Base-by-base conservation (phyloP, 2,797 vertebrate species). In the Mus minutoides region DNA sequence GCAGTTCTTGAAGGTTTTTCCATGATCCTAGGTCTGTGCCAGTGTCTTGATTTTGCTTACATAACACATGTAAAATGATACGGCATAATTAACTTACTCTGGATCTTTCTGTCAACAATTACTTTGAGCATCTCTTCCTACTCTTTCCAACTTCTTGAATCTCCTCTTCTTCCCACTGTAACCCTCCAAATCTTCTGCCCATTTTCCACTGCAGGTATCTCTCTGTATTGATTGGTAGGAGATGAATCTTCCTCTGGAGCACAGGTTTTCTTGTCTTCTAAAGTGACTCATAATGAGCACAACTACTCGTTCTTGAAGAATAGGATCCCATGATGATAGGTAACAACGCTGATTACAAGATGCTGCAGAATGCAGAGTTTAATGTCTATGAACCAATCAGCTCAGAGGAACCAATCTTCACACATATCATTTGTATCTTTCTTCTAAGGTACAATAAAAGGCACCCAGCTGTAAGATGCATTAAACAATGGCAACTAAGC, bases 391-490 rank as follows among this genome's bases (percentile, higher is more conserved):
- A 54, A 79, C 31, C 62, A 73, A 34, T 71, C 82, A 91, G 34
- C 54, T 64, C 24, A 11, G 49, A 92, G 71, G 19, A 84, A 69
- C 26, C 58, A 78, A n/a, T 71, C 22, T 71, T 85, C 73, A 83
- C 6, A 62, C 69, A 83, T 56, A 52, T 24, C 43, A 84, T 84
- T 69, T 96, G 64, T n/a, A 67, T 92, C 77, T 94, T 96, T 92
- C 69, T 56, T 71, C 84, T 80, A 90, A 92, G 54, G 80, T 19
- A 88, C 52, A 92, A 88, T 73, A 76, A 77, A 95, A 95, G 52
- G 43, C 52, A 24, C 17, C 43, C 71, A 87, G 88, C 58, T 94
- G 78, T 49, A 56, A 19, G 58, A 58, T 75, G 7, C 34, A 43
- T 31, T 62, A 71, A 76, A 91, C n/a, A 82, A n/a, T 82, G 29